These are phyloP conservation scores for Melanotaenia pygmaea DNA, from an alignment of 2,797 vertebrate species.

Conservation along the genomic window DNA sequence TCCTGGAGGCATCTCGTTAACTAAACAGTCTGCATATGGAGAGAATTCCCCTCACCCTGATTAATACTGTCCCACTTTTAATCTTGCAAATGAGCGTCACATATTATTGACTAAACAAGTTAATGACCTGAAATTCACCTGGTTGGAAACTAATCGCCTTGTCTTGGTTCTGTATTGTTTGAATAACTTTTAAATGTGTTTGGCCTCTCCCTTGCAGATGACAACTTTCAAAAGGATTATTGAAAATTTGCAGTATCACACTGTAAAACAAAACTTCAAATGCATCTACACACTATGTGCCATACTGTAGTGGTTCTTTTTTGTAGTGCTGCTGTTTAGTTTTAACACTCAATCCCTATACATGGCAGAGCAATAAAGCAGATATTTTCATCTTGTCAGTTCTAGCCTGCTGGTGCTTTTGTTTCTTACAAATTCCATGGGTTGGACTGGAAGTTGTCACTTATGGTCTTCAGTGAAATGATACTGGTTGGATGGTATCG, in stretches of 20 bases:
- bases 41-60: neutral
- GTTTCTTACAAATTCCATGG: conserved; percentile 30
- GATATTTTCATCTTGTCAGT: conserved; percentile 12
- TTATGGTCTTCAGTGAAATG: conserved; percentile 28
- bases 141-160: neutral
- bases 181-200: neutral
- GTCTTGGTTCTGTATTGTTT: neutral
- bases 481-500: conserved; percentile 14
- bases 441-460: conserved; percentile 21
- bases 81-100: neutral
- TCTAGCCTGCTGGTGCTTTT: conserved; percentile 31
- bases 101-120: neutral
- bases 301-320: neutral
- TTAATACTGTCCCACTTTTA: neutral
- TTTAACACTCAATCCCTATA: neutral
- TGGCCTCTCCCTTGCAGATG: neutral
- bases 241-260: too few species aligned
- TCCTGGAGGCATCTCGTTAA: conserved; percentile 1
- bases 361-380: neutral
- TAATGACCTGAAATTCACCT: neutral
- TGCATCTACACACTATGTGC: neutral
- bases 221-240: neutral
- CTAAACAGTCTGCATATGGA: conserved; percentile 3
- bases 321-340: neutral
- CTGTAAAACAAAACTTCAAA: neutral